These are phyloP conservation scores for Drosophila colorata DNA, from an alignment of 2,888 invertebrate genomes.

Conservation along the genomic window DNA sequence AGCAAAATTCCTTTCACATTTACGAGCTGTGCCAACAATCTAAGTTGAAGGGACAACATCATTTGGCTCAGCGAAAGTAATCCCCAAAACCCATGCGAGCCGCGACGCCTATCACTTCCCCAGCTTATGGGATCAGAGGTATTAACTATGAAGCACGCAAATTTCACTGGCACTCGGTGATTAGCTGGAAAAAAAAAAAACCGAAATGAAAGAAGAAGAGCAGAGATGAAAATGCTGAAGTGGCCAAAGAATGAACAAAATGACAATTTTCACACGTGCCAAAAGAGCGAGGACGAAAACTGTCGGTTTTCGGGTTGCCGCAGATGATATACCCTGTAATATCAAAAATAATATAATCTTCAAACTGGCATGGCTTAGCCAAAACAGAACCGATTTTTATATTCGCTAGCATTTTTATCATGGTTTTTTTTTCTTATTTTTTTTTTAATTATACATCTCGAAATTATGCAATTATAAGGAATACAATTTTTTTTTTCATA, in stretches of 20 bases:
- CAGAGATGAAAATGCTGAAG: conserved; percentile 7
- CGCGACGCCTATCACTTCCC: conserved; percentile 20
- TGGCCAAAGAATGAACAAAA: conserved; percentile 30
- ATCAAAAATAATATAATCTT: no score
- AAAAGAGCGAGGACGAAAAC: conserved; percentile 5
- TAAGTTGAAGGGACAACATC: conserved; percentile 12
- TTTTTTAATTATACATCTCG: no score
- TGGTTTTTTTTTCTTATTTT: no score
- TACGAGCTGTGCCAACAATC: not conserved
- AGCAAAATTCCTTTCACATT: not conserved
- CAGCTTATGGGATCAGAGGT: conserved; percentile 53
- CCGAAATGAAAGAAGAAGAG: conserved; percentile 13
- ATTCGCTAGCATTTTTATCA: no score
- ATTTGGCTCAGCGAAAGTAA: conserved; percentile 19
- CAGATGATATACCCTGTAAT: not conserved
- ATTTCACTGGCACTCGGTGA: conserved; percentile 52
- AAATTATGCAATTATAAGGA: no score
- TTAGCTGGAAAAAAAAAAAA: conserved; percentile 40
- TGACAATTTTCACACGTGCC: conserved; percentile 57
- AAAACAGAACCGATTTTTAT: no score
- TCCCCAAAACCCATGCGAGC: conserved; percentile 20
- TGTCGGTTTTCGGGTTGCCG: not conserved
- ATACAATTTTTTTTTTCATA: no score
- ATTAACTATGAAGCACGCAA: conserved; percentile 45
- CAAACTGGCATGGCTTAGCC: no score